Evolutionary conservation across 1,140 invertebrate species (phyloP).

Genomic region (Stratiolaelaps scimitus): DNA sequence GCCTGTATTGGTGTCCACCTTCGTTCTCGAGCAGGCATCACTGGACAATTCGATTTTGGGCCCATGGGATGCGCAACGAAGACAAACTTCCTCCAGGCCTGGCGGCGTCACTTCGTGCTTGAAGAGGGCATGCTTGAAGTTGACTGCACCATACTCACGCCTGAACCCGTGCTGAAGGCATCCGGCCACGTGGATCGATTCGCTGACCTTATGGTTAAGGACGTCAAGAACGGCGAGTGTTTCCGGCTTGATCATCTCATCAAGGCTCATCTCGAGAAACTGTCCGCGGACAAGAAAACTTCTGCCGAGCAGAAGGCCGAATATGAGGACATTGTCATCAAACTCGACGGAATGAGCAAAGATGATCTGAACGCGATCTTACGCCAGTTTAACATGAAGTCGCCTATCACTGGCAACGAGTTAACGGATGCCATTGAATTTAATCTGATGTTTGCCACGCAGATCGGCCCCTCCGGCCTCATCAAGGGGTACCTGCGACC

Average conservation of each 20-base stretch:
- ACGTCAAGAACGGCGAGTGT: conserved; percentile 85
- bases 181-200: conserved; percentile 98
- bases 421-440: conserved; percentile 89
- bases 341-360: conserved; percentile 73
- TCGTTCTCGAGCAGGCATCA: conserved; percentile 44
- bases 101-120: conserved; percentile 91
- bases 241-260: conserved; percentile 97
- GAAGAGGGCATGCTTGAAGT: conserved; percentile 98
- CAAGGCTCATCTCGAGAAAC: conserved; percentile 83
- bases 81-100: conserved; percentile 78
- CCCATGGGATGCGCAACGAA: conserved; percentile 99
- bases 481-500: conserved; percentile 87
- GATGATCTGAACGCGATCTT: conserved; percentile 73
- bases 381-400: conserved; percentile 79
- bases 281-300: conserved; percentile 69
- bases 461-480: conserved; percentile 87
- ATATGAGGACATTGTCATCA: conserved; percentile 65
- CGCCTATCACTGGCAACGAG: conserved; percentile 84
- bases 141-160: conserved; percentile 91
- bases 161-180: conserved; percentile 87
- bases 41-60: conserved; percentile 89
- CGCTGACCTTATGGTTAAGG: conserved; percentile 98
- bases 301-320: conserved; percentile 55
- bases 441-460: conserved; percentile 95
- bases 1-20: no score